Evolutionary conservation across 2,888 invertebrate species (phyloP).

Genomic region (Archips xylosteana): DNA sequence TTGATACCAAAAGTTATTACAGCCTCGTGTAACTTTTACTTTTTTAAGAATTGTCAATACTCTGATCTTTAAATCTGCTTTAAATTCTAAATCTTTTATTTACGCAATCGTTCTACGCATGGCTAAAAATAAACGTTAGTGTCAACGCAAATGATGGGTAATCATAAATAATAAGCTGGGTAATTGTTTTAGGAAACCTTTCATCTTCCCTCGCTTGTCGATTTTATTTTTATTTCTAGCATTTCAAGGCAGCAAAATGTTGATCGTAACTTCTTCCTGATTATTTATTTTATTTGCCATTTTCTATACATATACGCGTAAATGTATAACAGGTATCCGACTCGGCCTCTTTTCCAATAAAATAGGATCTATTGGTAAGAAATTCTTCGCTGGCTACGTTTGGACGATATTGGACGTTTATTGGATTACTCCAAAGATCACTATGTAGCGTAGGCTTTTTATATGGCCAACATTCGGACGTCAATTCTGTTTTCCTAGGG

Average conservation of each 20-base stretch:
- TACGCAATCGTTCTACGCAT: too few species aligned
- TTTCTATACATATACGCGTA: not conserved
- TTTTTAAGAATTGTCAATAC: too few species aligned
- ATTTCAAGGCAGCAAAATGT: slow-evolving; percentile 13
- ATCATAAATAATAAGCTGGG: slow-evolving; percentile 10
- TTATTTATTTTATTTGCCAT: slow-evolving; percentile 20
- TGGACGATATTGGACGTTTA: slow-evolving; percentile 56
- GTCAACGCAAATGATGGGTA: not conserved
- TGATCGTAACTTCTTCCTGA: slow-evolving; percentile 19
- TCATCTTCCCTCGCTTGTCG: not conserved
- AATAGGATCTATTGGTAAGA: slow-evolving; percentile 48
- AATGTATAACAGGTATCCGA: slow-evolving; percentile 31
- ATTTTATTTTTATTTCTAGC: not conserved
- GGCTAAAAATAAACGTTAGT: not conserved
- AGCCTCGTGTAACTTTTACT: too few species aligned
- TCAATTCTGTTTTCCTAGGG: not conserved
- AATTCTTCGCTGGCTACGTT: slow-evolving; percentile 44
- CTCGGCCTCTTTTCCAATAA: slow-evolving; percentile 43
- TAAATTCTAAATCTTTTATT: too few species aligned
- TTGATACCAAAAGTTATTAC: too few species aligned
- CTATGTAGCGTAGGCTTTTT: slow-evolving; percentile 45
- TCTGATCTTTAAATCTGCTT: too few species aligned
- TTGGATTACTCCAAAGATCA: slow-evolving; percentile 56
- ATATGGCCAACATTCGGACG: slow-evolving; percentile 4
- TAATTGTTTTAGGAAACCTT: slow-evolving; percentile 5